phyloP scores from a whole-genome alignment of 2,888 invertebrate genomes.

The Tipula lateralis region DNA sequence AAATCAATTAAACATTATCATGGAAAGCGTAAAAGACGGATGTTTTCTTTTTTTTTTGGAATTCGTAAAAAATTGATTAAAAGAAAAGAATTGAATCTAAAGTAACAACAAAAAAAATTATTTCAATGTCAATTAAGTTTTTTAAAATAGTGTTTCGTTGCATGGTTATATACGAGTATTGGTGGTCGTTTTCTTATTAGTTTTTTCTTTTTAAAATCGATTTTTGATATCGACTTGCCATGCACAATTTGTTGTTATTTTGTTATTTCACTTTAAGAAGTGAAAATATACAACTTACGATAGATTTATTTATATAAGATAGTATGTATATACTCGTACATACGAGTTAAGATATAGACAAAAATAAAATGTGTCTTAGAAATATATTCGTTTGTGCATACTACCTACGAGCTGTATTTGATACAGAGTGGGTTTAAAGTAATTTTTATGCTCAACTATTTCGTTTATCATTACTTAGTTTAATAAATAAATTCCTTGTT shows the following conservation, averaged over 20 bases:
- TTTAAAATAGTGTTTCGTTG: background rate
- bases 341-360: background rate
- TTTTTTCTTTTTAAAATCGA: background rate
- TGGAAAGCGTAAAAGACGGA: background rate
- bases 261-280: background rate
- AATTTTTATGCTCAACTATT: too few relatives aligned
- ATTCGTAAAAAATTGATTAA: conserved; percentile 3
- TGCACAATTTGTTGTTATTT: background rate
- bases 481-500: too few relatives aligned
- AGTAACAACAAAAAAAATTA: background rate
- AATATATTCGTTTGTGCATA: background rate
- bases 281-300: background rate
- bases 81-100: background rate
- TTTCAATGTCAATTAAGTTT: background rate
- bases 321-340: background rate
- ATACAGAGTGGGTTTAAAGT: too few relatives aligned
- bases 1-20: background rate
- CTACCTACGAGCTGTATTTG: background rate
- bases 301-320: background rate
- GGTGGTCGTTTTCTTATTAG: background rate
- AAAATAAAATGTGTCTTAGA: background rate
- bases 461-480: too few relatives aligned
- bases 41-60: conserved; percentile 1
- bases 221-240: background rate
- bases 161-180: background rate